Percentiles rank a stretch among this genome's conserved stretches.
Conservation (phyloP, 2,113 vertebrate species). For the Cyphomyrus plagiostoma region DNA sequence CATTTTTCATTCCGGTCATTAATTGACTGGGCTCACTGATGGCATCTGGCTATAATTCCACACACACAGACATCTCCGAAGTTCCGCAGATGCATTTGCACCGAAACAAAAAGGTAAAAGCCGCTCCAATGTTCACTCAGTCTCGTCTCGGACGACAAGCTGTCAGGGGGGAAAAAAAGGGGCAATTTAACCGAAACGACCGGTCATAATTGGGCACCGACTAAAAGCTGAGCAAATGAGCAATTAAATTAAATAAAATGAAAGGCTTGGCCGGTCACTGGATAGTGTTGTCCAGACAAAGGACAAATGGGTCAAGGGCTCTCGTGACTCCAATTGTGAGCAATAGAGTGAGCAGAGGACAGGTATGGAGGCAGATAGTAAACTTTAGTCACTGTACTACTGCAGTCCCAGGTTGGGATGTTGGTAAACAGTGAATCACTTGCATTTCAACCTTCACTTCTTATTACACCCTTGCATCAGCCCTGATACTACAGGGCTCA, state of each 20-base stretch:
- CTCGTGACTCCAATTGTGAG: background rate
- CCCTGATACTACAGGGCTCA: background rate
- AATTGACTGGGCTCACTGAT: background rate
- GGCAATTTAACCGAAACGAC: background rate
- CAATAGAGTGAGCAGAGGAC: background rate
- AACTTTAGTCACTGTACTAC: background rate
- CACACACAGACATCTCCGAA: background rate
- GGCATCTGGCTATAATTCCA: background rate
- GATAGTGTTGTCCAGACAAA: background rate
- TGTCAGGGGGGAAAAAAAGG: background rate
- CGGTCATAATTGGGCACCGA: background rate
- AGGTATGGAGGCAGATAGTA: background rate
- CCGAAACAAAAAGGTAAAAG: background rate
- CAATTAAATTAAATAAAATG: background rate
- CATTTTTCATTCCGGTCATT: background rate
- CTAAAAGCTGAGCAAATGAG: background rate
- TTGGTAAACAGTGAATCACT: background rate
- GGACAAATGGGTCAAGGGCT: background rate
- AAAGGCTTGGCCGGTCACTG: background rate
- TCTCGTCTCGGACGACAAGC: background rate
- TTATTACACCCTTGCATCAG: background rate
- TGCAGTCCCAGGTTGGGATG: background rate
- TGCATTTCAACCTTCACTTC: background rate
- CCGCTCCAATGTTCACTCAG: background rate
- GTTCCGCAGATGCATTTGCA: background rate